Conservation (phyloP, 2,113 vertebrate genomes). For the Calonectris borealis region DNA sequence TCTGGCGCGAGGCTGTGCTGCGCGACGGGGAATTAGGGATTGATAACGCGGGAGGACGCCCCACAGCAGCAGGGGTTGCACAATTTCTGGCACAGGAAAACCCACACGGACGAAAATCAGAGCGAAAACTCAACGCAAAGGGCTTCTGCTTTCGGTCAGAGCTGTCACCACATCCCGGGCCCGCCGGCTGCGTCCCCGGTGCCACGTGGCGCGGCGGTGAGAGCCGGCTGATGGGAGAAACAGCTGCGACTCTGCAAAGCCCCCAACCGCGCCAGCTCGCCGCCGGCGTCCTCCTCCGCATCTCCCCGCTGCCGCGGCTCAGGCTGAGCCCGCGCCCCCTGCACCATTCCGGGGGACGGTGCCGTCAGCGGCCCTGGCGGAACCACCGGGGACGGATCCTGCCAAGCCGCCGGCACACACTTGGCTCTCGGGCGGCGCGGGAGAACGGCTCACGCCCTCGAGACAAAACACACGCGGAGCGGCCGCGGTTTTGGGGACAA, state of each 20-base stretch:
- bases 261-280: neutral
- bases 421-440: fast-evolving
- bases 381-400: neutral
- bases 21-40: neutral
- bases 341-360: neutral
- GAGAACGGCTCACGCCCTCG: neutral
- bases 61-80: neutral
- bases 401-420: fast-evolving
- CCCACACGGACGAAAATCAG: neutral
- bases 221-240: neutral
- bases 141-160: conserved; percentile 24
- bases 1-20: fast-evolving
- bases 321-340: neutral
- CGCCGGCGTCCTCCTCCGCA: fast-evolving
- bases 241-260: neutral
- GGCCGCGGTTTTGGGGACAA: neutral
- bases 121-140: neutral
- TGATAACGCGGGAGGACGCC: neutral
- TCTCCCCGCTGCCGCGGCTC: neutral
- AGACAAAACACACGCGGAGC: neutral
- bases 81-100: neutral
- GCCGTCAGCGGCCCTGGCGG: neutral
- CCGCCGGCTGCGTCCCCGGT: neutral
- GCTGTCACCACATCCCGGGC: neutral
- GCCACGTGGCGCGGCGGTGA: neutral